Evolutionary conservation across 2,113 vertebrate species (phyloP).

Genomic region (Hemibagrus wyckioides): DNA sequence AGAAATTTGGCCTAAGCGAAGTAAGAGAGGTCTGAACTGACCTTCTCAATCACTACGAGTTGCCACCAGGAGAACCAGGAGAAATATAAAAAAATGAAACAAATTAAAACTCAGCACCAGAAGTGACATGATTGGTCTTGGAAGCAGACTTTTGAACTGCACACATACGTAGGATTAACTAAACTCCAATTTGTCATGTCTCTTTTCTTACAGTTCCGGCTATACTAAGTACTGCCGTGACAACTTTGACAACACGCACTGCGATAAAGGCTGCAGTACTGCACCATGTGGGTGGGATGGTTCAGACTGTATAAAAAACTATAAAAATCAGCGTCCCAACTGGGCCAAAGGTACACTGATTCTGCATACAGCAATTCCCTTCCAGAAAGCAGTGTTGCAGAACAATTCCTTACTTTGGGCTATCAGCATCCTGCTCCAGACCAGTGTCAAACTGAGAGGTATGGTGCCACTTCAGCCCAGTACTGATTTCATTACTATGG

Average conservation of each 20-base stretch:
- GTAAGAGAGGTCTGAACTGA: background rate
- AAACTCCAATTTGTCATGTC: background rate
- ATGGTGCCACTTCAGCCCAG: conserved; percentile 56
- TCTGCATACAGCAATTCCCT: conserved; percentile 66
- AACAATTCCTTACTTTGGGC: conserved; percentile 74
- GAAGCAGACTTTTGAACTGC: background rate
- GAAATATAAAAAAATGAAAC: background rate
- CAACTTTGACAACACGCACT: conserved; percentile 81
- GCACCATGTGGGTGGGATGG: conserved; percentile 88
- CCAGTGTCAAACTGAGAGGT: conserved; percentile 73
- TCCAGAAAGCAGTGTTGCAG: conserved; percentile 59
- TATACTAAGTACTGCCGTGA: conserved; percentile 81
- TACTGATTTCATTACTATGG: conserved; percentile 61
- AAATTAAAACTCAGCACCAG: background rate
- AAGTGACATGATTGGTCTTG: background rate
- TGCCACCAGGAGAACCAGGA: background rate
- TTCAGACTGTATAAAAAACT: conserved; percentile 74
- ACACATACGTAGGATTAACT: background rate
- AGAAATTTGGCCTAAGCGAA: background rate
- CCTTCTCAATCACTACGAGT: background rate
- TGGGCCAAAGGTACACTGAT: conserved; percentile 76
- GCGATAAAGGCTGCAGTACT: conserved; percentile 79
- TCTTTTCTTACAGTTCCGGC: conserved; percentile 66
- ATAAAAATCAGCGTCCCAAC: conserved; percentile 44
- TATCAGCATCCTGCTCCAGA: conserved; percentile 76